Base-by-base conservation (phyloP, 2,797 vertebrate species). In the Enteromius trimaculatus region DNA sequence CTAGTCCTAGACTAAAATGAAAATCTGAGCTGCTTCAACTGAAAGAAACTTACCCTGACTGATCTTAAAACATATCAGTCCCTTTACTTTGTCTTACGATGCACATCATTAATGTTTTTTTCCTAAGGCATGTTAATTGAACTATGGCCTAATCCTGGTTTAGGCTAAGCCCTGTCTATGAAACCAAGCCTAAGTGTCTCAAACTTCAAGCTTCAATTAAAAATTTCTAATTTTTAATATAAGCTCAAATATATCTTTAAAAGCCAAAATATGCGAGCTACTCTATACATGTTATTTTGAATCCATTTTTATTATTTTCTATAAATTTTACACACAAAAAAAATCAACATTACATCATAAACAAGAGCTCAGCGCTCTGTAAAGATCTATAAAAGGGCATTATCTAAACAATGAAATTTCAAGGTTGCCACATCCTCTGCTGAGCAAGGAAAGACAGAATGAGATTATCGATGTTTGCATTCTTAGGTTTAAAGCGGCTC, bases 391-490 rank as follows among this genome's bases (percentile, higher is more conserved):
- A 13, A 62, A 78, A 31, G 6, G 49, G 42, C 44, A 51, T 47
- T 29, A 31, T 53, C 26, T 31, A 26, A 49, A 23, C 17, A 49
- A 49, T 11, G 9, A 17, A 62, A 42, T 58, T 17, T 79, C 44
- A 49, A n/a, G n/a, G 19, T 47, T 66, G 62, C 44, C 26, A 51
- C 19, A 68, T 51, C 21, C 23, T 74, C 58, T 0, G 11, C 19
- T 11, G 6, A 23, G 31, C 21, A 37, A 55, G 31, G 47, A 47
- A 0, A 82, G 14, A 23, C 31, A 42, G 31, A 75, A 66, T 44
- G 71, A 26, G 69, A 75, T 23, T 64, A 37, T 60, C 26, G 3
- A 19, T 53, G 70, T 76, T 82, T 76, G 72, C 44, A 69, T 69
- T 77, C 72, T 31, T n/a, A 69, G 42, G 34, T 49, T 82, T 66